These are phyloP conservation scores for Diadumene lineata DNA, from an alignment of 92 coral and sea anemone genomes.

Conservation along the genomic window DNA sequence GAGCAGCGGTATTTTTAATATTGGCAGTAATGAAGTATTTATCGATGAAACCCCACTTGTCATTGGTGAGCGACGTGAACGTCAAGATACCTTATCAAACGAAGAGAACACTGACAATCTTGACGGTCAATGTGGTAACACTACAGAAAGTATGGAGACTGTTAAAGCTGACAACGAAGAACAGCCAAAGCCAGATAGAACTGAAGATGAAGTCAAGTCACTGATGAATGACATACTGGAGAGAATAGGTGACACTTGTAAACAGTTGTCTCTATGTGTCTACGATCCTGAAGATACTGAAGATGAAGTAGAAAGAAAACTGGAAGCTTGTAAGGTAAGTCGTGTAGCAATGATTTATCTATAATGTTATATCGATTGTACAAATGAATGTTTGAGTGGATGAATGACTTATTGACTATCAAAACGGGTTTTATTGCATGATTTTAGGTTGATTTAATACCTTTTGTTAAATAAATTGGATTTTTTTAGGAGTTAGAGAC, in stretches of 20 bases:
- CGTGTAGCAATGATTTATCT: neutral
- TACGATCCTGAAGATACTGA: slow-evolving; percentile 84
- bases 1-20: slow-evolving; percentile 27
- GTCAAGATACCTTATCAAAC: slow-evolving; percentile 48
- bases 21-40: slow-evolving; percentile 34
- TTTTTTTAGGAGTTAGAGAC: too few species aligned
- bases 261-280: slow-evolving; percentile 65
- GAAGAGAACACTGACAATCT: slow-evolving; percentile 17
- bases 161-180: slow-evolving; percentile 69
- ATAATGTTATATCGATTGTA: too few species aligned
- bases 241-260: slow-evolving; percentile 66
- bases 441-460: too few species aligned
- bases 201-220: slow-evolving; percentile 69
- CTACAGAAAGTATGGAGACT: slow-evolving; percentile 82
- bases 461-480: too few species aligned
- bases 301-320: slow-evolving; percentile 81
- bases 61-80: slow-evolving; percentile 38
- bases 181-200: slow-evolving; percentile 47
- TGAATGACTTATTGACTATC: too few species aligned
- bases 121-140: slow-evolving; percentile 1
- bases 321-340: slow-evolving; percentile 69
- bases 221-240: slow-evolving; percentile 81
- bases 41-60: slow-evolving; percentile 47
- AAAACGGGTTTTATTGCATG: too few species aligned
- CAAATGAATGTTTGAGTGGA: too few species aligned